These are phyloP conservation scores for Prochilodus magdalenae DNA, from an alignment of 2,113 vertebrate genomes.

Conservation along the genomic window DNA sequence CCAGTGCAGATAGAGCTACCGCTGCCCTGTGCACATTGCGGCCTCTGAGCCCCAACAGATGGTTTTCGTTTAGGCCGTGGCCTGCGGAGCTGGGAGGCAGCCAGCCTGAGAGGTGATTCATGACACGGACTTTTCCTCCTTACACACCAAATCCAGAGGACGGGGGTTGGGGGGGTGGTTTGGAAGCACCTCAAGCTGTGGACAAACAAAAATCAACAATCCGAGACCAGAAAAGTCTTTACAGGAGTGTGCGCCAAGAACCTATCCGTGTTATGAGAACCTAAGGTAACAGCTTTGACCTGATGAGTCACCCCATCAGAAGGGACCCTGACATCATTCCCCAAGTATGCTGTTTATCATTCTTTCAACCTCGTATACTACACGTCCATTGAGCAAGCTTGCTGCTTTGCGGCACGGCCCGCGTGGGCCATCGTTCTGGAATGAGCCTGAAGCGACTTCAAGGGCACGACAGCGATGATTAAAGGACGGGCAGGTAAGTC, in stretches of 20 bases:
- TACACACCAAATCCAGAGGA: slow-evolving; percentile 62
- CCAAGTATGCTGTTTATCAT: not conserved
- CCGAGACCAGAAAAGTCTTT: not conserved
- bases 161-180: not conserved
- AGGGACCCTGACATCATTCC: slow-evolving; percentile 6
- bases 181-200: slow-evolving; percentile 49
- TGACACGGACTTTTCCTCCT: slow-evolving; percentile 68
- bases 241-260: not conserved
- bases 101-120: slow-evolving; percentile 76
- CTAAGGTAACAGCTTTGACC: not conserved
- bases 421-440: not conserved
- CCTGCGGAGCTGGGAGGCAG: slow-evolving; percentile 56
- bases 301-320: slow-evolving; percentile 4
- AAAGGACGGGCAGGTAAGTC: not conserved
- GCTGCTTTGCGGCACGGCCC: not conserved
- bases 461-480: not conserved
- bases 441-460: not conserved
- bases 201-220: slow-evolving; percentile 57
- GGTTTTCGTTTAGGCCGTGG: slow-evolving; percentile 76
- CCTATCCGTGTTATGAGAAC: not conserved
- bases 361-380: slow-evolving; percentile 1
- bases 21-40: slow-evolving; percentile 71
- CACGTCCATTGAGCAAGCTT: not conserved
- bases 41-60: slow-evolving; percentile 69
- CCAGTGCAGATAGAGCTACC: slow-evolving; percentile 69